A percentile compares a stretch with the other conserved stretches of the same genome.
phyloP scores from a whole-genome alignment of 2,797 vertebrate species.

The Gallinago nigripennis region DNA sequence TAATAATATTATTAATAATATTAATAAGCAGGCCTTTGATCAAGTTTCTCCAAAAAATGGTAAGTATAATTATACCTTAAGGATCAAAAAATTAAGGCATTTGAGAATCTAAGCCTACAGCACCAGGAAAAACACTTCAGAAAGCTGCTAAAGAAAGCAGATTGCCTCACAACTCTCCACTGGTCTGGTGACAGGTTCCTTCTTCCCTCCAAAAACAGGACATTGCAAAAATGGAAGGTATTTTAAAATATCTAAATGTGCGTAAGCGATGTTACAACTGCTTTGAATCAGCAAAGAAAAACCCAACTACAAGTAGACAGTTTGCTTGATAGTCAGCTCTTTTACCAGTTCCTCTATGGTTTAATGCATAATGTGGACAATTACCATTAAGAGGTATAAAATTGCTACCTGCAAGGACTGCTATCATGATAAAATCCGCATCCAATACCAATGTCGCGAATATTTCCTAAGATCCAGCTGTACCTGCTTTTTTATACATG shows the following conservation, averaged over 20 bases:
- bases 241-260: background rate
- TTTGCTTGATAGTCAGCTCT: background rate
- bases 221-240: background rate
- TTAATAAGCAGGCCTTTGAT: background rate
- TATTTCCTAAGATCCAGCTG: background rate
- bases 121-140: background rate
- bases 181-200: rapidly evolving
- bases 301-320: background rate
- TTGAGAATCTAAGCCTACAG: background rate
- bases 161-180: background rate
- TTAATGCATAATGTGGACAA: background rate
- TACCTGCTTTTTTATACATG: background rate
- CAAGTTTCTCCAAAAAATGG: background rate
- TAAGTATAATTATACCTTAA: background rate
- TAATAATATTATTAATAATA: background rate
- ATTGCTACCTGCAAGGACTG: background rate
- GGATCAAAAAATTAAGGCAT: background rate
- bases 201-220: background rate
- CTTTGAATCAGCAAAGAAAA: background rate
- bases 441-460: background rate
- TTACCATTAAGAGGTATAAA: background rate
- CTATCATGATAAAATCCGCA: background rate
- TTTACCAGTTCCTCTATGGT: rapidly evolving
- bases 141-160: background rate
- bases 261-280: background rate